Evolutionary conservation across 2,113 vertebrate genomes (phyloP), one percentile per base, ranked within the genome.

Genomic region (Corvus moneduloides): DNA sequence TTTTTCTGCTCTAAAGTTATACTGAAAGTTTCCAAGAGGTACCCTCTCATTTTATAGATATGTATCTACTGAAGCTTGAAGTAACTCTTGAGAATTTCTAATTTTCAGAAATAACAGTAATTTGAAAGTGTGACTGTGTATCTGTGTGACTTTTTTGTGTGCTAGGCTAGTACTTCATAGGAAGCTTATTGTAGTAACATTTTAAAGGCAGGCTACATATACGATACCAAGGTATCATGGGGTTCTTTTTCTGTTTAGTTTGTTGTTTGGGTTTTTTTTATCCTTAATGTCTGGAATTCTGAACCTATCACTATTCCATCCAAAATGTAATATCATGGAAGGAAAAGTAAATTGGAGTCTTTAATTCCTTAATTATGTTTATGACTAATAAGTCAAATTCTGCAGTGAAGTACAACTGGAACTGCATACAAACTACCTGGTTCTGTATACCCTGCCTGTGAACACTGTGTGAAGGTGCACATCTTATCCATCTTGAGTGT

Each of bases 21-120:
- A 73, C 58, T 95, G 84, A 83, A 67, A 95, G 71, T 89, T 96
- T 72, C 17, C 9, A 80, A 66, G n/a, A 77, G 20, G 9, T 86
- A 20, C 22, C 11, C 30, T 95, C 93, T 87, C 16, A 66, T 43
- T 89, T 97, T 93, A n/a, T 77, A 93, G 92, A 35, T 87, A 15
- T 7, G 68, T 79, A 84, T 91, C 68, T 90, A 52, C 39, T 51
- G 74, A 68, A 73, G 71, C 41, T 92, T 76, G 48, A 33, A 78
- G 16, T 59, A 44, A 56, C 55, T 68, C 21, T 28, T 71, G 43
- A 44, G 19, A 9, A 8, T 46, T 74, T 64, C 86, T 86, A 35
- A 23, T 76, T 90, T 93, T 93, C 43, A 80, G 39, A 74, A 91
- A 67, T 67, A 90, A 24, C 24, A 91, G 56, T 62, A 37, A 73